Base-by-base conservation (phyloP, 2,113 vertebrate species). In the Podiceps cristatus region DNA sequence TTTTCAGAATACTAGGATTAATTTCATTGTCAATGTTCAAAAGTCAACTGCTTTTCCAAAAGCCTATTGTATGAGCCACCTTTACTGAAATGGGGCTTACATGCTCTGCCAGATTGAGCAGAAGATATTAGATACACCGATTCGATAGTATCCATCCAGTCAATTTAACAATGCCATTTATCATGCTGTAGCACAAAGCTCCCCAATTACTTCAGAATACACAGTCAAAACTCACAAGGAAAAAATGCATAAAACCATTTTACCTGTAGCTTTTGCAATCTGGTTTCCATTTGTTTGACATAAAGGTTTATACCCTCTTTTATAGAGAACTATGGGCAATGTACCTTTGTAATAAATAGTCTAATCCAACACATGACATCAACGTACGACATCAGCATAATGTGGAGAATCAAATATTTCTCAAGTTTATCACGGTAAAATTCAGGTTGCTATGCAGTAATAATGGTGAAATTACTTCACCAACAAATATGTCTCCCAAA, bases 21-120 rank as follows among this genome's bases (percentile, higher is more conserved):
- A 59, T 22, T 67, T 75, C 42, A 52, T 3, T 74, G 42, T 23
- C 74, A 59, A 16, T 83, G 52, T 27, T 67, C 31, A 77, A 66
- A 90, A 90, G 27, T 55, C 58, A 90, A 73, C 80, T 33, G 25
- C 27, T 89, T 96, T 91, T 82, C 62, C 74, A 88, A 90, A 95
- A 83, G 59, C 25, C 33, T 69, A 0, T 45, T 14, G 8, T 53
- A 45, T 27, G 7, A 92, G 16, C 16, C 47, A 56, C 27, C 33
- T 86, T 60, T 52, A 33, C 50, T 80, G 37, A 93, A 90, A 52
- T 10, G 11, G 19, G 16, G 10, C 27, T 68, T 68, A 24, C 9
- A 47, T 11, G 12, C 33, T 77, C 55, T 71, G 33, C 22, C 64
- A 74, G 63, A 84, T 5, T n/a, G 23, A 97, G 58, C 59, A 86